Percentiles rank a stretch among this genome's conserved stretches.
Conservation (phyloP, 2,797 vertebrate genomes). For the Fistularia commersonii region DNA sequence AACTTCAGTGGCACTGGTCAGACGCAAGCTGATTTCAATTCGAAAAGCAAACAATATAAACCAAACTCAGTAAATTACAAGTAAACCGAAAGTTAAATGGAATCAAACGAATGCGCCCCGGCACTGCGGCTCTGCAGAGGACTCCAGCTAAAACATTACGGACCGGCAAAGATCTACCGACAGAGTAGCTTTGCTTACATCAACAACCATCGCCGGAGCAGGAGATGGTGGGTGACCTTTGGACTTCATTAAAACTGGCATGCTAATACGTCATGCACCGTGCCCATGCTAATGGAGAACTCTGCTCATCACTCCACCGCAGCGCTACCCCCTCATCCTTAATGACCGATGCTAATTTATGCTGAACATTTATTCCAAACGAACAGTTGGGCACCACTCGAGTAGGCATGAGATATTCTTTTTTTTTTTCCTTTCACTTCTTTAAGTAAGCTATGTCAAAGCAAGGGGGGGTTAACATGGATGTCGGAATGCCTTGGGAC, state of each 20-base stretch:
- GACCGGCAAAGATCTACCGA: no score
- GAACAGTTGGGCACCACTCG: slow-evolving; percentile 5
- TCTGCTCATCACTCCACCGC: slow-evolving; percentile 9
- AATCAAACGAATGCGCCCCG: no score
- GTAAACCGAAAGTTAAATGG: no score
- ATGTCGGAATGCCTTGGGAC: not conserved
- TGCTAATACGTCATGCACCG: slow-evolving; percentile 10
- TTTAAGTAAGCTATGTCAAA: not conserved
- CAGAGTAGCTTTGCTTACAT: not conserved
- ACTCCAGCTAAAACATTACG: no score
- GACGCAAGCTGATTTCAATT: no score
- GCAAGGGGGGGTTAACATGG: not conserved
- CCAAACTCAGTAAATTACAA: slow-evolving; percentile 10
- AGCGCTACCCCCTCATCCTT: slow-evolving; percentile 3
- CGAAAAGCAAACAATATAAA: no score
- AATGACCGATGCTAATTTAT: slow-evolving; percentile 9
- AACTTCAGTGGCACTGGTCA: not conserved
- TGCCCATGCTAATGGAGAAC: slow-evolving; percentile 4
- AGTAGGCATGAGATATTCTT: slow-evolving; percentile 2
- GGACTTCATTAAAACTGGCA: slow-evolving; percentile 23
- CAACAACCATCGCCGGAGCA: not conserved
- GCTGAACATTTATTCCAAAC: slow-evolving; percentile 5
- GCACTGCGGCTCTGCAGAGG: no score
- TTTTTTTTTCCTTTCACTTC: not conserved
- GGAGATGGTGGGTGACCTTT: slow-evolving; percentile 14